A percentile compares a stretch with the other conserved stretches of the same genome.
Conservation (phyloP, 2,113 vertebrate genomes). For the Oreochromis spilurus region DNA sequence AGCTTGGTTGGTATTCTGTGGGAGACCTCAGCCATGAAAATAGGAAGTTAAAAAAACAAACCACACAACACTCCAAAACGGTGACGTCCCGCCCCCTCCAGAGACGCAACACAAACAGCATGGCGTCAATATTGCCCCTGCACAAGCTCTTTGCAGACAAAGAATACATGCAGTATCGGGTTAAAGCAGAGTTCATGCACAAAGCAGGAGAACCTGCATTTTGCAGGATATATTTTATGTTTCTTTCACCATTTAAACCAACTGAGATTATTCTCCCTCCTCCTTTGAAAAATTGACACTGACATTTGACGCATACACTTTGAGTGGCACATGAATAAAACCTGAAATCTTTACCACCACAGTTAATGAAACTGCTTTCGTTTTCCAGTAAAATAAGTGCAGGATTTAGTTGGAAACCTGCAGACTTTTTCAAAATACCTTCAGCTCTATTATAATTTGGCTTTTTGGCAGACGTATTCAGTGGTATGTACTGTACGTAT, state of each 20-base stretch:
- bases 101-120: not conserved
- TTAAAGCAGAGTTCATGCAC: not conserved
- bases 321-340: not conserved
- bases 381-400: not conserved
- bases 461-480: not conserved
- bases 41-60: not conserved
- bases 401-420: not conserved
- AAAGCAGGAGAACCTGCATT: not conserved
- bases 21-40: conserved; percentile 4
- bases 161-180: not conserved
- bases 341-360: not conserved
- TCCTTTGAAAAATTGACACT: not conserved
- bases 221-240: not conserved
- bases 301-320: not conserved
- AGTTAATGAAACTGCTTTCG: not conserved
- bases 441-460: not conserved
- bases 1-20: conserved; percentile 22
- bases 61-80: not conserved
- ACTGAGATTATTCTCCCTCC: not conserved
- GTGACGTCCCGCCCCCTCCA: not conserved
- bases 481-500: not conserved
- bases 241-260: not conserved
- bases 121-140: not conserved
- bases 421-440: not conserved
- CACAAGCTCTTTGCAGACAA: not conserved